These are phyloP conservation scores for Arizona elegans DNA, from an alignment of 2,113 vertebrate genomes.

Conservation along the genomic window DNA sequence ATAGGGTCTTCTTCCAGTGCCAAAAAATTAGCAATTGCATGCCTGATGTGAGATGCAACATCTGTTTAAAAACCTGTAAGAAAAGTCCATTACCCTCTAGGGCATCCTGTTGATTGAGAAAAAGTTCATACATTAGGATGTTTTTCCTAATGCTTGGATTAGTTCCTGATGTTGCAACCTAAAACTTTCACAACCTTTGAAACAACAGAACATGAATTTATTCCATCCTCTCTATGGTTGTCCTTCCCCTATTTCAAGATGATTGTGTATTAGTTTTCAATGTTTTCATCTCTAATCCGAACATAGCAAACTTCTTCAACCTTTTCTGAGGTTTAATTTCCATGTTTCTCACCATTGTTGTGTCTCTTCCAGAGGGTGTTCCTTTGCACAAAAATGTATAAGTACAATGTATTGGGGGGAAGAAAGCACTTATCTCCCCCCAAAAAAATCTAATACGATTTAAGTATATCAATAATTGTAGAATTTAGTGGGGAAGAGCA, in stretches of 20 bases:
- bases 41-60: not conserved
- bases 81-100: not conserved
- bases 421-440: not conserved
- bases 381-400: not conserved
- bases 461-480: not conserved
- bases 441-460: no score
- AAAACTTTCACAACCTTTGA: not conserved
- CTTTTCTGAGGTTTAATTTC: not conserved
- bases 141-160: not conserved
- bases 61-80: not conserved
- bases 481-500: not conserved
- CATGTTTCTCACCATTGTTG: not conserved
- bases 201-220: not conserved
- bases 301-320: not conserved
- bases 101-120: not conserved
- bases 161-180: not conserved
- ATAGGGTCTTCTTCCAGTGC: not conserved
- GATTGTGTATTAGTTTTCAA: not conserved
- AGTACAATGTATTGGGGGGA: not conserved
- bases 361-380: not conserved
- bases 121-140: not conserved
- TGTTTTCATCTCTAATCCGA: not conserved
- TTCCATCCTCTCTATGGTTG: not conserved
- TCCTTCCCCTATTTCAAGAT: not conserved
- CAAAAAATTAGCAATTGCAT: not conserved